phyloP scores from a whole-genome alignment of 2,113 vertebrate genomes.

The Bos javanicus region DNA sequence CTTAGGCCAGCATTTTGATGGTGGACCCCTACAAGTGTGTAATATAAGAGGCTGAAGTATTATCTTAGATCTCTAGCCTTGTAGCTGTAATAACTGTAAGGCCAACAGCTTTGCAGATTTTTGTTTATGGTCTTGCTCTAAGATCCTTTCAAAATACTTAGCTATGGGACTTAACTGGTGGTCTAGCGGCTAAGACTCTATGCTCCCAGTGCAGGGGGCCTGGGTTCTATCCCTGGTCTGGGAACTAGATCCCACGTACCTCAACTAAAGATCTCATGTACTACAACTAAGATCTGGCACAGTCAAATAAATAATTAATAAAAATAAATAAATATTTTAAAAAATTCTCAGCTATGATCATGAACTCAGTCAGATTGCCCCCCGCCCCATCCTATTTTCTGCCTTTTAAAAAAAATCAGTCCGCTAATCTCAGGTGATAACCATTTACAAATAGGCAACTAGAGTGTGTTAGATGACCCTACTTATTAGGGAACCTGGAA shows the following conservation, averaged over 20 bases:
- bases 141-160: not conserved
- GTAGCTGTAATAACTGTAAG: not conserved
- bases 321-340: not conserved
- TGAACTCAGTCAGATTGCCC: not conserved
- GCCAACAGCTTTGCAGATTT: not conserved
- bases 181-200: not conserved
- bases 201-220: not conserved
- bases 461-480: not conserved
- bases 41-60: not conserved
- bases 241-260: not conserved
- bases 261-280: not conserved
- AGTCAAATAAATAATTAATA: not conserved
- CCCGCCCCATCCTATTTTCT: not conserved
- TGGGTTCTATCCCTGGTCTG: not conserved
- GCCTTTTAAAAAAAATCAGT: not conserved
- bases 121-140: not conserved
- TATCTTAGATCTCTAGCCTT: not conserved
- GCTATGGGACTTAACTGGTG: not conserved
- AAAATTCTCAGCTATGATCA: not conserved
- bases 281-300: not conserved
- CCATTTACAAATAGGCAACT: not conserved
- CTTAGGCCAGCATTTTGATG: not conserved
- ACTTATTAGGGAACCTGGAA: not conserved
- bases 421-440: not conserved
- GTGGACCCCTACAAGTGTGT: not conserved